These are phyloP conservation scores for Sympetrum striolatum DNA, from an alignment of 2,888 invertebrate species.

Conservation along the genomic window DNA sequence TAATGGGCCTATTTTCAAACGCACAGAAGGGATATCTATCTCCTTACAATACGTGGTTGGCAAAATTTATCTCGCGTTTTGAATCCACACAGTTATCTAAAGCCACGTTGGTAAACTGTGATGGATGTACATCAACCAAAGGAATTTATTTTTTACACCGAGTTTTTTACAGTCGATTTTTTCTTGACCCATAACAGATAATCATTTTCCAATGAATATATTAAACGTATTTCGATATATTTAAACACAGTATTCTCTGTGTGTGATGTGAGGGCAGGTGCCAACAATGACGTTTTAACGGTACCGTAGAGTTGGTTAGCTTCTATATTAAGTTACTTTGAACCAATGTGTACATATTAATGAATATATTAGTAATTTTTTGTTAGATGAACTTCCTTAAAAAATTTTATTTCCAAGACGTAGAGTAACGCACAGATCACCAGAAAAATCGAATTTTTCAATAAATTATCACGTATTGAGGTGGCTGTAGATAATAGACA, in stretches of 20 bases:
- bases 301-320: constrained; percentile 11
- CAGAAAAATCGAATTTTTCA: constrained; percentile 24
- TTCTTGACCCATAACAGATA: constrained; percentile 43
- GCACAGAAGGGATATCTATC: constrained; percentile 40
- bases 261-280: constrained; percentile 43
- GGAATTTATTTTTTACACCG: constrained; percentile 43
- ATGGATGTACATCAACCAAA: constrained; percentile 38
- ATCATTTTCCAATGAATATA: constrained; percentile 38
- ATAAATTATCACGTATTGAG: constrained; percentile 33
- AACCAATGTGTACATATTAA: constrained; percentile 35
- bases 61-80: constrained; percentile 29
- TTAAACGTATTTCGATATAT: constrained; percentile 42
- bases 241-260: constrained; percentile 40
- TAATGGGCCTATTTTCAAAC: constrained; percentile 42
- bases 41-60: constrained; percentile 35
- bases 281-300: constrained; percentile 35
- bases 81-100: not conserved
- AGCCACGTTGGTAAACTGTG: constrained; percentile 13
- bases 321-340: constrained; percentile 21
- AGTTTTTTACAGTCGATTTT: constrained; percentile 40
- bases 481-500: constrained; percentile 32
- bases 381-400: not conserved
- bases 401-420: not conserved
- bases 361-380: constrained; percentile 21
- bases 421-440: constrained; percentile 28